Percentiles rank a stretch among this genome's conserved stretches.
Evolutionary conservation across 2,113 vertebrate genomes (phyloP).

Genomic region (Pluvianellus socialis): DNA sequence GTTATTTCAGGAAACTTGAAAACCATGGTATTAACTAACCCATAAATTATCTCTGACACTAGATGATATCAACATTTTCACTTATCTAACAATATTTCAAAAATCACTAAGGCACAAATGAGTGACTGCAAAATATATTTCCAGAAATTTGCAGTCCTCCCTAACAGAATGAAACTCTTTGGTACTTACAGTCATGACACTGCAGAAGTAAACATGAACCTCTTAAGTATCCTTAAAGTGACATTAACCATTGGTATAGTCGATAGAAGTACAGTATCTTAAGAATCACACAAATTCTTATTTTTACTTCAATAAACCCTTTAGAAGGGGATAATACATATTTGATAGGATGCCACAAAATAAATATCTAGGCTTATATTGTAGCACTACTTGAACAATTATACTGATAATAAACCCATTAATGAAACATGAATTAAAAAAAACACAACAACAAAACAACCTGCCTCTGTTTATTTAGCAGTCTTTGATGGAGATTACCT

Average conservation of each 20-base stretch:
- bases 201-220: neutral
- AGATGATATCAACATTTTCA: neutral
- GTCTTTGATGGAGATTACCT: neutral
- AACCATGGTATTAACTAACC: neutral
- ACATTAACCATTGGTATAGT: neutral
- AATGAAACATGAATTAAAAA: neutral
- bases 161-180: neutral
- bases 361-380: neutral
- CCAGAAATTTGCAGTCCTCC: neutral
- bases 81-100: neutral
- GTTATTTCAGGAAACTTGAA: neutral
- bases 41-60: neutral
- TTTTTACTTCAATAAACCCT: neutral
- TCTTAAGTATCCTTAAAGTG: neutral
- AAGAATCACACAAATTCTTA: neutral
- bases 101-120: neutral
- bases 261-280: neutral
- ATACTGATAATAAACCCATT: neutral
- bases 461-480: neutral
- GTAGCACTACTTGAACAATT: neutral
- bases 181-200: neutral
- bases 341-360: neutral
- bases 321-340: neutral
- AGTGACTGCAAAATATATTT: neutral
- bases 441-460: neutral